Conservation (phyloP, 2,888 invertebrate genomes). For the Seira ritae region DNA sequence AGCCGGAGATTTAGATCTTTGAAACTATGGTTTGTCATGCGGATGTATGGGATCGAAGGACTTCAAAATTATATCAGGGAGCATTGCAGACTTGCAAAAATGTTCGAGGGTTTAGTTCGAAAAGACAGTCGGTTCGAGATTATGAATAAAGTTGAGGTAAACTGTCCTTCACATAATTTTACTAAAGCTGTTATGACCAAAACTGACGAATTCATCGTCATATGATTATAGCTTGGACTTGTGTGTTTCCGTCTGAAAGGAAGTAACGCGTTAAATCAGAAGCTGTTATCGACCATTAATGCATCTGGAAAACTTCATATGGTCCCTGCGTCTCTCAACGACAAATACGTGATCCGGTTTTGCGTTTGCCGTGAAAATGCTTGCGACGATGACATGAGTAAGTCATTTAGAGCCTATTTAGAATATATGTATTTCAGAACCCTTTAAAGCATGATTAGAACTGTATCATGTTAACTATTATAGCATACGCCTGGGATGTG, state of each 20-base stretch:
- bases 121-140: constrained; percentile 92
- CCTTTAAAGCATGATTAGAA: neutral
- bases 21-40: constrained; percentile 89
- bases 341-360: constrained; percentile 86
- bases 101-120: constrained; percentile 88
- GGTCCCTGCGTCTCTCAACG: constrained; percentile 87
- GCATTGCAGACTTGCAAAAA: constrained; percentile 87
- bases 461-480: constrained; percentile 52
- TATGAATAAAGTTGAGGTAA: constrained; percentile 86
- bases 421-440: too few relatives aligned
- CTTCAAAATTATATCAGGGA: constrained; percentile 92
- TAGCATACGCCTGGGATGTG: constrained; percentile 81
- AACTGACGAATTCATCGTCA: constrained; percentile 6
- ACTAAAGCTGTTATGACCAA: neutral
- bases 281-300: constrained; percentile 86
- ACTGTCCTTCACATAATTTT: neutral
- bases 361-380: constrained; percentile 89
- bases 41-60: constrained; percentile 80
- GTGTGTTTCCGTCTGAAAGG: constrained; percentile 87
- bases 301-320: constrained; percentile 90
- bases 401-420: neutral
- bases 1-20: constrained; percentile 89
- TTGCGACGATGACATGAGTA: constrained; percentile 77
- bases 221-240: constrained; percentile 79
- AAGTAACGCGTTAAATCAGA: constrained; percentile 85